These are phyloP conservation scores for Eurypyga helias DNA, from an alignment of 2,113 vertebrate species.

Conservation along the genomic window DNA sequence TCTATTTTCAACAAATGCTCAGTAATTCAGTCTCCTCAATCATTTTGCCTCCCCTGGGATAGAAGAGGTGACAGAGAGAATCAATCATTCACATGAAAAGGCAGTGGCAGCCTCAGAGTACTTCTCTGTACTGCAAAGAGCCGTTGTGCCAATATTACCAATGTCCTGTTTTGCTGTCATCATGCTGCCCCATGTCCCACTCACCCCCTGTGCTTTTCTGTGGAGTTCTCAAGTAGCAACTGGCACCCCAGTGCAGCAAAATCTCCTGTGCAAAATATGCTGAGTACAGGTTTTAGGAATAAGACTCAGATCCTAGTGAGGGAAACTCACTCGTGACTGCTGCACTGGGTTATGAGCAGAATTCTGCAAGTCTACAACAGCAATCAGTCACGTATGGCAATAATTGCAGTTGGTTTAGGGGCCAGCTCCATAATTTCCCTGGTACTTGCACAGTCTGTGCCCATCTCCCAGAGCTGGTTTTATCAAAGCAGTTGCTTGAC, in stretches of 20 bases:
- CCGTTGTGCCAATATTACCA: neutral
- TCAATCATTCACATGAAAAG: neutral
- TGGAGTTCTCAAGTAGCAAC: neutral
- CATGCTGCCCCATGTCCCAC: neutral
- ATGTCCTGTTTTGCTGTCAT: neutral
- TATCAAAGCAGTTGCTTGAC: neutral
- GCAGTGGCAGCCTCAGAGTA: neutral
- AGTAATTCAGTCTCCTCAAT: neutral
- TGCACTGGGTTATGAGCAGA: neutral
- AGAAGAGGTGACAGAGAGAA: neutral
- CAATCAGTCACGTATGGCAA: accelerated
- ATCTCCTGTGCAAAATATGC: neutral
- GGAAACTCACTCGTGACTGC: neutral
- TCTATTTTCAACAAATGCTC: neutral
- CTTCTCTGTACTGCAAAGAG: neutral
- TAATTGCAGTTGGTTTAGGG: neutral
- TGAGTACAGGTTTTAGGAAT: neutral
- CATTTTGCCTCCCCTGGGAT: neutral
- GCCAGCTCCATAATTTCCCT: neutral
- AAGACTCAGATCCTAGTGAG: neutral
- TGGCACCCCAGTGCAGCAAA: neutral
- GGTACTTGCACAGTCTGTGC: neutral
- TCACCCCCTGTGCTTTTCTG: neutral
- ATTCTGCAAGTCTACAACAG: neutral
- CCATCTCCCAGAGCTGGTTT: neutral